Evolutionary conservation across 2,113 vertebrate genomes (phyloP).

Genomic region (Corythaixoides concolor): DNA sequence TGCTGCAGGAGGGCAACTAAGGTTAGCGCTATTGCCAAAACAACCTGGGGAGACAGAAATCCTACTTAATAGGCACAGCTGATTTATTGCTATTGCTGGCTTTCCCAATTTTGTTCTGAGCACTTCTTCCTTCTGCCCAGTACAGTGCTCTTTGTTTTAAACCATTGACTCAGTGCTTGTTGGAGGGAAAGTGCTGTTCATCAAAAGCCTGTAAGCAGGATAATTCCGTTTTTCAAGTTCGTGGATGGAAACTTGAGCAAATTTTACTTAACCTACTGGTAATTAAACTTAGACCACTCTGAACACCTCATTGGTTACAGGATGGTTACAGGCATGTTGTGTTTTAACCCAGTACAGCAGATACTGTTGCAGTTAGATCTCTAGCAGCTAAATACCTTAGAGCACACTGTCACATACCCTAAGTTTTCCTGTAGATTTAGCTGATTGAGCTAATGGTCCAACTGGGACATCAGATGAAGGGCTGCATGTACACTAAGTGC

Average conservation of each 20-base stretch:
- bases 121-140: neutral
- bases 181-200: neutral
- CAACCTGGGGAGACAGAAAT: constrained; percentile 58
- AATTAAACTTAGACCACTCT: neutral
- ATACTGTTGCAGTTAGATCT: neutral
- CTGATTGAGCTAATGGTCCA: neutral
- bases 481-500: neutral
- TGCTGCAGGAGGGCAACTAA: constrained; percentile 48
- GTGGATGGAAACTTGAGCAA: neutral
- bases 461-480: neutral
- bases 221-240: neutral
- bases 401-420: neutral
- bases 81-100: constrained; percentile 38
- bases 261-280: neutral
- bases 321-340: neutral
- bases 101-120: neutral
- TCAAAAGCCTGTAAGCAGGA: neutral
- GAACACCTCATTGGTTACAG: neutral
- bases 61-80: constrained; percentile 47
- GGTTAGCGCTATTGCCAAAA: constrained; percentile 54
- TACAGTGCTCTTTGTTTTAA: neutral
- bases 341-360: neutral
- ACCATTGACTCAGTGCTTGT: neutral
- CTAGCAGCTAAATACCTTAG: neutral
- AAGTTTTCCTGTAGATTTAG: neutral